Percentiles rank a stretch among this genome's conserved stretches.
Evolutionary conservation across 1,140 invertebrate genomes (phyloP).

Genomic region (Amphibalanus amphitrite): DNA sequence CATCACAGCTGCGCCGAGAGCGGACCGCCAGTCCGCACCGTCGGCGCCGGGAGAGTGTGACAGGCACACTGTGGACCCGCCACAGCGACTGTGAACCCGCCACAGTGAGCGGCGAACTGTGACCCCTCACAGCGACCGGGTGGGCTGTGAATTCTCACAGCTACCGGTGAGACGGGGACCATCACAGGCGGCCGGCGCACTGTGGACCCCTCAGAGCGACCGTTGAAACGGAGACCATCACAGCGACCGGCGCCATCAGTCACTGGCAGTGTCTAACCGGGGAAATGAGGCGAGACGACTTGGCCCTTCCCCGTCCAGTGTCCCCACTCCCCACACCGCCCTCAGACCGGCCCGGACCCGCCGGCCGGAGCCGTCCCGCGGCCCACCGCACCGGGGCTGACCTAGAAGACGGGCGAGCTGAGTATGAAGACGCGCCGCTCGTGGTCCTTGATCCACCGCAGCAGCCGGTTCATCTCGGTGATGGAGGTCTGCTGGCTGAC

Average conservation of each 20-base stretch:
- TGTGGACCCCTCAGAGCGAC: too few relatives aligned
- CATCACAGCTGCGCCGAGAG: neutral
- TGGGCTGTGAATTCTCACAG: too few relatives aligned
- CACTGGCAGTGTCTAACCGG: neutral
- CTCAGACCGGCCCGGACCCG: slow-evolving; percentile 46
- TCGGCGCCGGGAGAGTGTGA: too few relatives aligned
- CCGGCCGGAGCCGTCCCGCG: neutral
- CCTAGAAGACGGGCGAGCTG: slow-evolving; percentile 68
- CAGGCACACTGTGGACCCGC: too few relatives aligned
- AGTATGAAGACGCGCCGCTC: slow-evolving; percentile 83
- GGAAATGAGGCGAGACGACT: slow-evolving; percentile 15
- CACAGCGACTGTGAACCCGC: too few relatives aligned
- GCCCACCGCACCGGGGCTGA: neutral
- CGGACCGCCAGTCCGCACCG: too few relatives aligned
- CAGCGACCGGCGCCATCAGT: too few relatives aligned
- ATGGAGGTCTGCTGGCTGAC: slow-evolving; percentile 71
- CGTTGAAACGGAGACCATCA: too few relatives aligned
- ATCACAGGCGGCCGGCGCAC: too few relatives aligned
- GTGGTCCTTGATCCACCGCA: slow-evolving; percentile 86
- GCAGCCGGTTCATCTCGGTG: slow-evolving; percentile 65
- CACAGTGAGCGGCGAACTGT: too few relatives aligned
- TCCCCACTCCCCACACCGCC: slow-evolving; percentile 81
- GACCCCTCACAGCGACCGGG: too few relatives aligned
- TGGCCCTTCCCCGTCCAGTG: slow-evolving; percentile 11
- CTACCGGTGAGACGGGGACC: too few relatives aligned